Base-by-base conservation (phyloP, 2,888 invertebrate species). In the Argynnis bischoffii region DNA sequence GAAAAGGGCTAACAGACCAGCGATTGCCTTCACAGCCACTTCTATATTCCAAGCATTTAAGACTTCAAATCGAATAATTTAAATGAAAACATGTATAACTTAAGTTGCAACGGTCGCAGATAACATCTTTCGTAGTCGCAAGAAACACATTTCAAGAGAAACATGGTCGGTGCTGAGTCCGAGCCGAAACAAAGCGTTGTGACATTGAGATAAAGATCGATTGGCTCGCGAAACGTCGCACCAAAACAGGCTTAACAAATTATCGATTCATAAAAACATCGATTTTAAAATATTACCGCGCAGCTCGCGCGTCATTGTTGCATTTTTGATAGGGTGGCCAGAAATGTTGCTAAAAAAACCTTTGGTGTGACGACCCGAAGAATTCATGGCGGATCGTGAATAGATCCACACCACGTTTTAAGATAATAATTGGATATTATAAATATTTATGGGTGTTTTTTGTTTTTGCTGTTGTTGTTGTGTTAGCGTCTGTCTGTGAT, bases 201-300 rank as follows among this genome's bases (percentile, higher is more conserved):
- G 90, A 90, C 91, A 90, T 81, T 86, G 81, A 79, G 90, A 90
- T 90, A 89, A 87, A 77, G 77, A 91, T 91, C 91, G 85, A 87
- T 88, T 84, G 88, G 85, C 84, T 87, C 87, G 90, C 87, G 87
- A 89, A 87, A 88, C 88, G 89, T 87, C 90, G 89, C 90, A 85
- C 90, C 90, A 83, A 89, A 91, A 89, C 88, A 86, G 83, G 82
- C 85, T 86, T 87, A 89, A 88, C 92, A 92, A 92, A 92, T 92
- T 91, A 92, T 92, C 90, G 90, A 92, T 92, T 92, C 90, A 91
- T 91, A 91, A 92, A 91, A 92, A 92, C 90, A 92, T 91, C 89
- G 90, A 90, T 91, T 89, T 87, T 88, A 88, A 91, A 90, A 89
- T 90, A 90, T 90, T 86, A 85, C 86, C 79, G 84, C 79, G 81